Conservation (phyloP, 35 echinoderm and acorn worm species). For the Amphiura filiformis region DNA sequence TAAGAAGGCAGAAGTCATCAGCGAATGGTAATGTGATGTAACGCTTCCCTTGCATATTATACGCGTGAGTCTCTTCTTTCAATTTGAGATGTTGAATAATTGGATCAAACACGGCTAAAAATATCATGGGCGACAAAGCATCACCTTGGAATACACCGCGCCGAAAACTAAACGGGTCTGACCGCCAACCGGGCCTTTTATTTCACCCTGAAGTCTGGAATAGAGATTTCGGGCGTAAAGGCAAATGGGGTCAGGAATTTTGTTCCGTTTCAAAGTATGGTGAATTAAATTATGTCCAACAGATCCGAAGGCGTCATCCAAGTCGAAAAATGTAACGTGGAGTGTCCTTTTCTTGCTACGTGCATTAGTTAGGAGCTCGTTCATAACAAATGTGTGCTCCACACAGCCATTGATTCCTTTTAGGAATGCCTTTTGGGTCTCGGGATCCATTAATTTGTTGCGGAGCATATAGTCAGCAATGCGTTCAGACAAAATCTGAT, state of each 20-base stretch:
- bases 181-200: background rate
- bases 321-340: conserved; percentile 26
- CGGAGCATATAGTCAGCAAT: conserved; percentile 7
- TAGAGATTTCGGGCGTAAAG: conserved; percentile 25
- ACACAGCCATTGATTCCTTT: conserved; percentile 27
- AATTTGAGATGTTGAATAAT: conserved; percentile 15
- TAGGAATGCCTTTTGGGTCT: conserved; percentile 25
- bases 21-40: conserved; percentile 43
- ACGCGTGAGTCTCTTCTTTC: background rate
- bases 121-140: conserved; percentile 41
- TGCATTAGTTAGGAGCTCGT: conserved; percentile 38
- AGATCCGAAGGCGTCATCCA: conserved; percentile 32
- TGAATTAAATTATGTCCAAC: conserved; percentile 31
- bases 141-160: conserved; percentile 32
- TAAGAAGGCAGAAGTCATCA: conserved; percentile 31
- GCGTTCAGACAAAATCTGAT: conserved; percentile 44
- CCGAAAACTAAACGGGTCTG: background rate
- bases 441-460: conserved; percentile 13
- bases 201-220: conserved; percentile 29
- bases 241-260: conserved; percentile 7
- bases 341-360: conserved; percentile 38
- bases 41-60: background rate
- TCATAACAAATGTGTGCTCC: conserved; percentile 40
- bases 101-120: background rate
- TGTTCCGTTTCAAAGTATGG: conserved; percentile 20